Percentiles rank a stretch among this genome's conserved stretches.
phyloP scores from a whole-genome alignment of 2,113 vertebrate species.

The Aythya baeri region DNA sequence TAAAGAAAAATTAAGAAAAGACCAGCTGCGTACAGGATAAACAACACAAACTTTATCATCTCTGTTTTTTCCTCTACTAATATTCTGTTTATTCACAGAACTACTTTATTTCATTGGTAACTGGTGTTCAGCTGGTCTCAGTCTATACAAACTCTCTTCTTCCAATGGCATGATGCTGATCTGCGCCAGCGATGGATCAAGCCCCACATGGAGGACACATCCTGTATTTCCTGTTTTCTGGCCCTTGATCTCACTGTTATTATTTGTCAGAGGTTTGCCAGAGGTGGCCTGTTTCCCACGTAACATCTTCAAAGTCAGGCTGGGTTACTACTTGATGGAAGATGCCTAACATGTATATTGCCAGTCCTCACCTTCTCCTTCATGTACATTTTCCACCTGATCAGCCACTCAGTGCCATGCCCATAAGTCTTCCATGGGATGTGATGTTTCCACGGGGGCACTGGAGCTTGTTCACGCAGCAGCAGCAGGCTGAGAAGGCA shows the following conservation, averaged over 20 bases:
- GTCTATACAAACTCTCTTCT: constrained; percentile 9
- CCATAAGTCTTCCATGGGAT: background rate
- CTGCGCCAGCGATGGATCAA: background rate
- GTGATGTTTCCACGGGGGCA: background rate
- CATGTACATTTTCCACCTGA: background rate
- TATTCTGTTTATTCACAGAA: constrained; percentile 59
- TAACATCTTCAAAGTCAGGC: background rate
- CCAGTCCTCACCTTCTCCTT: background rate
- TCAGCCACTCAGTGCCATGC: rapidly evolving
- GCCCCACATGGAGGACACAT: background rate
- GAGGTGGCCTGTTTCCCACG: background rate
- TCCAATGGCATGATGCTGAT: background rate
- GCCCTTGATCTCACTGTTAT: background rate
- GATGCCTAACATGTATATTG: background rate
- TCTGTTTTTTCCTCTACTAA: constrained; percentile 29
- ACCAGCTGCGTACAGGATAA: constrained; percentile 44
- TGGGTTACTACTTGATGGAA: background rate
- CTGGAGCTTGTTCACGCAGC: constrained; percentile 4
- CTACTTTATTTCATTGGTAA: constrained; percentile 39
- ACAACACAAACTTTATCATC: constrained; percentile 25
- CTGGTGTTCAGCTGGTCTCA: constrained; percentile 28
- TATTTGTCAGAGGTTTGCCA: background rate
- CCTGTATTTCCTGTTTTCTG: background rate
- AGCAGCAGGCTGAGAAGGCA: background rate
- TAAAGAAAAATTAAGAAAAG: constrained; percentile 33